phyloP scores from a whole-genome alignment of 2,888 invertebrate genomes.

The Slavum lentiscoides region DNA sequence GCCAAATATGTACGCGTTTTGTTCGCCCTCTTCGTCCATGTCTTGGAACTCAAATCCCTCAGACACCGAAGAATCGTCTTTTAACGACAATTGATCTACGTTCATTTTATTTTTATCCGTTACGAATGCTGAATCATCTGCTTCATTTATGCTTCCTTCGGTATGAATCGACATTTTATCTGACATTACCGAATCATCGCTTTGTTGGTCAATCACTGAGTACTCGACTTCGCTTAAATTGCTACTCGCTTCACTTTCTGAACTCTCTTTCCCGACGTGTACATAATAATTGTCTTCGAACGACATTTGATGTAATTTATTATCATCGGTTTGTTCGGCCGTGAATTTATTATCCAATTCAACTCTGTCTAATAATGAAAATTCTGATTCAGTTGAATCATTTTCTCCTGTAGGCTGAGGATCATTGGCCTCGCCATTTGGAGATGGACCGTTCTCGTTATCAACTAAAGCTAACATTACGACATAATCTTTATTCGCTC shows the following conservation, averaged over 20 bases:
- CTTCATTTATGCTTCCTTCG: background rate
- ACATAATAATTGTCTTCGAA: background rate
- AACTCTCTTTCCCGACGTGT: background rate
- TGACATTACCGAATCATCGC: background rate
- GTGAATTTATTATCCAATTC: background rate
- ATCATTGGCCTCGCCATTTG: background rate
- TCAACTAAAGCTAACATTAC: conserved; percentile 24
- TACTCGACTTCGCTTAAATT: background rate
- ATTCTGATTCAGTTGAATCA: conserved; percentile 13
- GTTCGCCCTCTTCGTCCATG: background rate
- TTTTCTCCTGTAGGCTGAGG: background rate
- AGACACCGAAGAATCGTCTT: background rate
- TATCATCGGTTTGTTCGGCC: background rate
- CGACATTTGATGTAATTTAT: too few species aligned
- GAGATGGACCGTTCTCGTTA: background rate
- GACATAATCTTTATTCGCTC: conserved; percentile 21
- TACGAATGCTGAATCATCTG: background rate
- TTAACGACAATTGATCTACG: too few species aligned
- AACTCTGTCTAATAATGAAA: background rate
- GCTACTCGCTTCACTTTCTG: conserved; percentile 2
- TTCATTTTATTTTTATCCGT: background rate
- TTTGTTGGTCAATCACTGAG: background rate
- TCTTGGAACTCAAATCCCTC: background rate
- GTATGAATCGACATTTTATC: background rate
- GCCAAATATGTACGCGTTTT: background rate